Conservation (phyloP, 2,888 invertebrate genomes). For the Tinea semifulvella region DNA sequence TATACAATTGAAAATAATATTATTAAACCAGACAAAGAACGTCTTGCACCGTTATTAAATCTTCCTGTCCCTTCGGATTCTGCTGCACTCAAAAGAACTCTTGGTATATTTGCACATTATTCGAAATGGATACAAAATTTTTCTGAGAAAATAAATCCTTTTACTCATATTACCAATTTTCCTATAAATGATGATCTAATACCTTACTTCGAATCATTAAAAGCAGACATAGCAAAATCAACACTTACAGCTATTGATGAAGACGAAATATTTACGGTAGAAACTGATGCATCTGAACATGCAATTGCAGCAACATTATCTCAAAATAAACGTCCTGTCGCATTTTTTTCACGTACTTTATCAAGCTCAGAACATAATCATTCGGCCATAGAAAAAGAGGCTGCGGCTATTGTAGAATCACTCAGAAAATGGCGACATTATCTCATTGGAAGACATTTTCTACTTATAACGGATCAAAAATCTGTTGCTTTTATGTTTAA, state of each 20-base stretch:
- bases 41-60: neutral
- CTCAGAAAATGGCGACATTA: neutral
- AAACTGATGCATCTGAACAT: neutral
- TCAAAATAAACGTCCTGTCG: neutral
- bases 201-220: too few relatives aligned
- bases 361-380: neutral
- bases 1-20: neutral
- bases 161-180: neutral
- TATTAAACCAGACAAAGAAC: neutral
- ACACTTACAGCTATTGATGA: neutral
- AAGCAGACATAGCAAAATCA: too few relatives aligned
- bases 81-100: neutral
- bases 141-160: neutral
- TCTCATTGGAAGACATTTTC: slow-evolving; percentile 1
- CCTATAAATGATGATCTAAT: neutral
- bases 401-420: neutral
- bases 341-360: neutral
- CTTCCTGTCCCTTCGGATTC: neutral
- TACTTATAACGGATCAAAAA: slow-evolving; percentile 4
- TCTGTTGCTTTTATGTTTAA: too few relatives aligned
- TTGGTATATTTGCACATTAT: slow-evolving; percentile 2
- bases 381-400: neutral
- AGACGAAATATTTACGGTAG: neutral
- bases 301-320: neutral
- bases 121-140: slow-evolving; percentile 3